Evolutionary conservation across 2,113 vertebrate genomes (phyloP).

Genomic region (Caloenas nicobarica): DNA sequence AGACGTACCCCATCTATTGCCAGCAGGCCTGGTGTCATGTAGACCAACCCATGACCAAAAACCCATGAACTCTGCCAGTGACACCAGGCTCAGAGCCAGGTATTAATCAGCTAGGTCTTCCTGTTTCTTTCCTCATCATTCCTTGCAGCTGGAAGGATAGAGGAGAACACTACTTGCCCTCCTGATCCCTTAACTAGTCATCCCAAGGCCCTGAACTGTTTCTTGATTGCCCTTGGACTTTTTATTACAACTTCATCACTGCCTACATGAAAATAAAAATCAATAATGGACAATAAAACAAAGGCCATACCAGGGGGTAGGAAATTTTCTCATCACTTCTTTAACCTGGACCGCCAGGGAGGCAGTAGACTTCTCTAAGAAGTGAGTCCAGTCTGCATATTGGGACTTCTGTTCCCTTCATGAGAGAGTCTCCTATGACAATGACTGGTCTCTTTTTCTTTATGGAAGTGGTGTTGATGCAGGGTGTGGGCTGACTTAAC

Average conservation of each 20-base stretch:
- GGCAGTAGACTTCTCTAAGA: not conserved
- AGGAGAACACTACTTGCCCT: not conserved
- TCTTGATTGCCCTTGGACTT: not conserved
- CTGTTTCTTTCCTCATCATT: not conserved
- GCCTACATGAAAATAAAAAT: not conserved
- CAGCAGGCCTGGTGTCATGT: not conserved
- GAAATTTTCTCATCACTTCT: not conserved
- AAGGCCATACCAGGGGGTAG: not conserved
- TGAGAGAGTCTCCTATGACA: not conserved
- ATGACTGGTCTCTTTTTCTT: not conserved
- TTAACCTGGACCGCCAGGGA: not conserved
- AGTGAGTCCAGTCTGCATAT: not conserved
- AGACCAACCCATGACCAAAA: not conserved
- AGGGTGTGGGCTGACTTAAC: not conserved
- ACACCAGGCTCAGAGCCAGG: not conserved
- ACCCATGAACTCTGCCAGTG: too few species aligned
- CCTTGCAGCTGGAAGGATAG: not conserved
- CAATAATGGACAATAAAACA: not conserved
- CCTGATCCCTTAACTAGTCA: not conserved
- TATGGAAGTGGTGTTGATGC: not conserved
- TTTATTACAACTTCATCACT: not conserved
- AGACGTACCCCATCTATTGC: not conserved
- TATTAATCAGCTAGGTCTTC: not conserved
- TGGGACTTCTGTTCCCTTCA: not conserved
- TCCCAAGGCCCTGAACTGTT: not conserved